Conservation (phyloP, 2,797 vertebrate genomes). For the Schizothorax lantsangensis region DNA sequence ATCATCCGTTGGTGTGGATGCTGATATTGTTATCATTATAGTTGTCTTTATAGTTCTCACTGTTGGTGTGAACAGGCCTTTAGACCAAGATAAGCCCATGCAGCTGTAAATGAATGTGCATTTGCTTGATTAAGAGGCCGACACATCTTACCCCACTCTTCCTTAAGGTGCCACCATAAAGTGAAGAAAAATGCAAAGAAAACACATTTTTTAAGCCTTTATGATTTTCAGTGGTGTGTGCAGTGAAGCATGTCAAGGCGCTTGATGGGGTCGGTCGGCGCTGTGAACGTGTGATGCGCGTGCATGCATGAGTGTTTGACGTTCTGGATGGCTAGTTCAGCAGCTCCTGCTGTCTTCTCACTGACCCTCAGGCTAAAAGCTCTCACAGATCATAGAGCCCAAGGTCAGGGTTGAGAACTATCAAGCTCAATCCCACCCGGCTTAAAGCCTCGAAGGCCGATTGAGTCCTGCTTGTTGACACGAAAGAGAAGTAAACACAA, state of each 20-base stretch:
- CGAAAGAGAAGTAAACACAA: constrained; percentile 35
- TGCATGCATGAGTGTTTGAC: constrained; percentile 20
- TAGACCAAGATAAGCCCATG: background rate
- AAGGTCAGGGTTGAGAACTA: constrained; percentile 39
- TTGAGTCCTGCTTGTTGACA: constrained; percentile 23
- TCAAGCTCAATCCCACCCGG: constrained; percentile 35
- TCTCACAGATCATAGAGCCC: constrained; percentile 39
- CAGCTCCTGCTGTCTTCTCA: constrained; percentile 34
- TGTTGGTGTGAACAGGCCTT: background rate
- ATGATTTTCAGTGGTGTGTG: background rate
- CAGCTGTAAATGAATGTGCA: background rate
- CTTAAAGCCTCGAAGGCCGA: constrained; percentile 4
- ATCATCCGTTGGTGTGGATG: background rate
- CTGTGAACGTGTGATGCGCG: background rate
- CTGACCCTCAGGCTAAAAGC: constrained; percentile 36
- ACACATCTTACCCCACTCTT: background rate
- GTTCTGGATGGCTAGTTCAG: constrained; percentile 34
- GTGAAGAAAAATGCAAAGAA: background rate
- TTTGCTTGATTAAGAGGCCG: background rate
- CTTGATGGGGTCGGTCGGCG: background rate
- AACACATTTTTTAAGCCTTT: background rate
- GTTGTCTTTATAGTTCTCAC: background rate
- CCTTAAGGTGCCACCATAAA: background rate
- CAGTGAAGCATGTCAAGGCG: background rate
- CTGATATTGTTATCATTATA: background rate